Base-by-base conservation (phyloP, 2,888 invertebrate species). In the Acronicta leporina region DNA sequence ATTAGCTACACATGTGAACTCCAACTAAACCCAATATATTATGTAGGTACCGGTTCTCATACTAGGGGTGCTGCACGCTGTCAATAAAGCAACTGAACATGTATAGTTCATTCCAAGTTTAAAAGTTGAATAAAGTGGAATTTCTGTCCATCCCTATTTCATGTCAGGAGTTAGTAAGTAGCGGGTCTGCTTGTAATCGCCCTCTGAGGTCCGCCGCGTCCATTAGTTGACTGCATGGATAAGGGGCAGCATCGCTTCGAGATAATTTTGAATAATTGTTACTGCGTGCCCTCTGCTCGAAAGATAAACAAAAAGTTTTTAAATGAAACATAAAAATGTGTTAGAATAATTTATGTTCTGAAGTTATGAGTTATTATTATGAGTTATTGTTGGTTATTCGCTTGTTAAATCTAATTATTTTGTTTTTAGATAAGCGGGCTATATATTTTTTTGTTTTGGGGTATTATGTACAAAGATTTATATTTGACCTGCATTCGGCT, bases 231-330 rank as follows among this genome's bases (percentile, higher is more conserved):
- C 66, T 68, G 61, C 75, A 68, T 60, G 73, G 77, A 79, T 79
- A 72, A 68, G 56, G 48, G 55, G 30, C 10, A 63, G 27, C 63
- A 54, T 52, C 59, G 40, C 48, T 71, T 53, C 16, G 53, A 62
- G 75, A 75, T 75, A 75, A 75, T 77, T 75, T 75, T 75, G 68
- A 75, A 75, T 75, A 74, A 75, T 77, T 68, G 68, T 63, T 56
- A 56, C 50, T 58, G 58, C 58, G 71, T 53, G 75, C 35, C 50
- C 58, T 55, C 20, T 38, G 52, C 44, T 46, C 8, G n/a, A 20
- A 48, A 68, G 63, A 74, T 77, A 66, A 70, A 62, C 63, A 58
- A 53, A 61, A 68, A 58, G 33, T 70, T 73, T 57, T 25, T 33
- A 49, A 20, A 40, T 8, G 20, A 50, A 50, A 49, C 55, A 46